phyloP scores from a whole-genome alignment of 2,888 invertebrate species.

The Latrodectus elegans region DNA sequence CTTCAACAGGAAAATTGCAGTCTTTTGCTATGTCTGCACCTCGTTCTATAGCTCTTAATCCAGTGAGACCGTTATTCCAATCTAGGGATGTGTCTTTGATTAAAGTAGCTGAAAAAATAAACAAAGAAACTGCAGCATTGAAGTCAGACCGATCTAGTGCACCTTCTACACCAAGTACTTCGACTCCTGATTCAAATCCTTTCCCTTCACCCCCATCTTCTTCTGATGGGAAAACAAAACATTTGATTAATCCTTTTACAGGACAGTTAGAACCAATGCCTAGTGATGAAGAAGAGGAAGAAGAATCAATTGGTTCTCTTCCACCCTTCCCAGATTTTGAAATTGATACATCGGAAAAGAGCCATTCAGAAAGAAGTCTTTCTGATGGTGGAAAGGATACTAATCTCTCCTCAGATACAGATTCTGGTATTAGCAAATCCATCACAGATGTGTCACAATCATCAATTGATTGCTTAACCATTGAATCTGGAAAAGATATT shows the following conservation, averaged over 20 bases:
- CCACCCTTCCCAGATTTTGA: conserved; percentile 69
- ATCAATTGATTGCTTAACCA: conserved; percentile 54
- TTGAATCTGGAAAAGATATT: conserved; percentile 50
- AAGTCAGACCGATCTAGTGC: conserved; percentile 56
- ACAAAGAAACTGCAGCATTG: conserved; percentile 41
- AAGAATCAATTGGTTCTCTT: conserved; percentile 65
- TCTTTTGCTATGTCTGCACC: conserved; percentile 65
- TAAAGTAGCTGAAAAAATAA: conserved; percentile 41
- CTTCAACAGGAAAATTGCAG: conserved; percentile 50
- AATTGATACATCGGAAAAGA: conserved; percentile 64
- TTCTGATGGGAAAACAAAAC: conserved; percentile 77
- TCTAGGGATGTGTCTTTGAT: conserved; percentile 32
- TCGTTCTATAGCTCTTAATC: conserved; percentile 54
- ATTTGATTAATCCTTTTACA: conserved; percentile 91
- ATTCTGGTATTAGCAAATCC: conserved; percentile 71
- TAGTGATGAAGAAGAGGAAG: conserved; percentile 77
- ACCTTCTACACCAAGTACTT: conserved; percentile 61
- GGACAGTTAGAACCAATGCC: conserved; percentile 88
- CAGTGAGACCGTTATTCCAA: conserved; percentile 39
- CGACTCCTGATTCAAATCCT: conserved; percentile 68
- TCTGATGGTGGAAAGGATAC: conserved; percentile 70
- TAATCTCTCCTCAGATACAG: conserved; percentile 70
- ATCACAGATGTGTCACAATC: conserved; percentile 70
- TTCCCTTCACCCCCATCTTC: conserved; percentile 71
- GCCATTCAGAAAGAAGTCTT: conserved; percentile 69